Conservation (phyloP, 2,113 vertebrate species). For the Nyctibius bracteatus region DNA sequence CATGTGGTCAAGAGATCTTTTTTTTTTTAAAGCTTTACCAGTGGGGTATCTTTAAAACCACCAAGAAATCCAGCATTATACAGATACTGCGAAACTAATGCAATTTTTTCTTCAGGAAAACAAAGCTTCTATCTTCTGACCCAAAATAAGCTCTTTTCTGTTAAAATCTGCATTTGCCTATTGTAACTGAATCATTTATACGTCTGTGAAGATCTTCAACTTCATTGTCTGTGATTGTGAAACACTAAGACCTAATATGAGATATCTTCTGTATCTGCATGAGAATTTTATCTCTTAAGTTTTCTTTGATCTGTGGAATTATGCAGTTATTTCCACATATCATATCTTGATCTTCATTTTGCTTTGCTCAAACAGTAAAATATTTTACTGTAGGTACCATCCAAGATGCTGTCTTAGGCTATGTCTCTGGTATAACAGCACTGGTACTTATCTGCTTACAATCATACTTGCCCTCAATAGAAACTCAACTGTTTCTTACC, state of each 20-base stretch:
- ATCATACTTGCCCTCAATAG: neutral
- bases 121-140: neutral
- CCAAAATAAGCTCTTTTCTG: neutral
- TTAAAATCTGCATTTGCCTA: neutral
- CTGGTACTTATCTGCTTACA: neutral
- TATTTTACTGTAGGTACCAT: neutral
- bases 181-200: neutral
- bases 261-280: neutral
- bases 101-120: neutral
- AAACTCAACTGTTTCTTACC: neutral
- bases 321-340: neutral
- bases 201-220: neutral
- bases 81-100: neutral
- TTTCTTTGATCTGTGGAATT: neutral
- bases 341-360: neutral
- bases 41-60: neutral
- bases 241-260: neutral
- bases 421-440: neutral
- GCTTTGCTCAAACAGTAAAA: neutral
- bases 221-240: neutral
- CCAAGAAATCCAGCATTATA: neutral
- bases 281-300: neutral
- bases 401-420: neutral
- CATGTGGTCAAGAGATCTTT: slow-evolving; percentile 48
- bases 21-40: slow-evolving; percentile 53